Evolutionary conservation across 1,140 invertebrate species (phyloP), one percentile per base, ranked within the genome.

Genomic region (Bombus waltoni): DNA sequence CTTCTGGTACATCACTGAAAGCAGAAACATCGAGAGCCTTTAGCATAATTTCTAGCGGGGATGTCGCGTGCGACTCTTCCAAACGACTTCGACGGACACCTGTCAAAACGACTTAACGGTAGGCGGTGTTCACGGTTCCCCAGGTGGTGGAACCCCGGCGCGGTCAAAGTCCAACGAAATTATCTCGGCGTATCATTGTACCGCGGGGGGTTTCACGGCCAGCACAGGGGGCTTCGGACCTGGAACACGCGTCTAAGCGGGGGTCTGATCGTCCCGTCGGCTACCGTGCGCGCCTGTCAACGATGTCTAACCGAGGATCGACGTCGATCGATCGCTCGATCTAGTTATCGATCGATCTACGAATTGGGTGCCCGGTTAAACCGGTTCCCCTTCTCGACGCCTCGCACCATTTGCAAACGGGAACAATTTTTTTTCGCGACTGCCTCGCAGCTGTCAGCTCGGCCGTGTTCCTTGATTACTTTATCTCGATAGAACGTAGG

Each of bases 1-100:
- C 92, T 98, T 98, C 93, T 98, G 97, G 94, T 98, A 98, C 87
- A 97, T 95, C 82, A 97, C 98, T 98, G 96, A 13, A 96, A 97
- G 93, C 94, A 95, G 94, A 93, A 91, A 90, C 22, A 77, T 82
- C 3, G 35, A 40, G 2, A 44, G 32, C 32, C 25, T 2, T 65
- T 22, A 72, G 38, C 8, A 15, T 4, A 15, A 11, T n/a, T 38
- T 3, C 18, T 13, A 9, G 0, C 18, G 32, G 66, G 18, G 25
- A 18, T 62, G 53, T 85, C 65, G 75, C 57, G 53, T 32, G 81
- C 22, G 74, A 32, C 4, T 66, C 28, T 66, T 22, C 32, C 57
- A 25, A 32, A n/a, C 40, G n/a, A 22, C n/a, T 32, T 71, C 53
- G 77, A 81, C 73, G 71, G 81, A 89, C 72, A 75, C 70, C 68